Percentiles rank a stretch among this genome's conserved stretches.
phyloP scores from a whole-genome alignment of 2,888 invertebrate species.

The Drosophila infuscata region DNA sequence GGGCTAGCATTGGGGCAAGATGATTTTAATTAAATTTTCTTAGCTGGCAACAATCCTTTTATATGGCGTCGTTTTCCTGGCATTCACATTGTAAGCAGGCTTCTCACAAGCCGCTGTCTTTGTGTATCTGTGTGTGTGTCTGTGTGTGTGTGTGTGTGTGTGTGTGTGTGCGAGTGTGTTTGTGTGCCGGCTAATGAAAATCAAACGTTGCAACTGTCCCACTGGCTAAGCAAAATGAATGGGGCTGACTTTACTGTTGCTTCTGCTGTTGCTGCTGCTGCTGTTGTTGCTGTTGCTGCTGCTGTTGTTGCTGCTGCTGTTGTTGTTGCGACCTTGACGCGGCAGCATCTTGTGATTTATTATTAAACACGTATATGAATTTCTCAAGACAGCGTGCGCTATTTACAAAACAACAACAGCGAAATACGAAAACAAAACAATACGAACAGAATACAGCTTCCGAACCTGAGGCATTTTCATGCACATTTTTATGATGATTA shows the following conservation, averaged over 20 bases:
- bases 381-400: slow-evolving; percentile 54
- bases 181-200: slow-evolving; percentile 55
- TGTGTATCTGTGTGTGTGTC: slow-evolving; percentile 4
- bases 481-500: slow-evolving; percentile 78
- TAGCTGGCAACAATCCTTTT: slow-evolving; percentile 76
- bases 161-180: slow-evolving; percentile 20
- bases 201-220: slow-evolving; percentile 62
- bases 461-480: slow-evolving; percentile 73
- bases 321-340: slow-evolving; percentile 33
- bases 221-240: slow-evolving; percentile 50
- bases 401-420: slow-evolving; percentile 35
- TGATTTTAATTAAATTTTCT: slow-evolving; percentile 77
- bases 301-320: not conserved
- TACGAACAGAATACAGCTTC: slow-evolving; percentile 10
- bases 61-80: slow-evolving; percentile 63
- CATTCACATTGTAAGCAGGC: slow-evolving; percentile 40
- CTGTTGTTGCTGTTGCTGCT: slow-evolving; percentile 11
- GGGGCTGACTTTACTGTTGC: slow-evolving; percentile 29
- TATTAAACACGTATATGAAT: slow-evolving; percentile 80
- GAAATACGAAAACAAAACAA: slow-evolving; percentile 5
- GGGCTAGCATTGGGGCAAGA: slow-evolving; percentile 27
- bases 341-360: slow-evolving; percentile 77
- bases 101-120: slow-evolving; percentile 27
- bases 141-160: not conserved
- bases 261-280: slow-evolving; percentile 2